Percentiles rank a stretch among this genome's conserved stretches.
Conservation (phyloP, 1,140 invertebrate species). For the Zaprionus kolodkinae region DNA sequence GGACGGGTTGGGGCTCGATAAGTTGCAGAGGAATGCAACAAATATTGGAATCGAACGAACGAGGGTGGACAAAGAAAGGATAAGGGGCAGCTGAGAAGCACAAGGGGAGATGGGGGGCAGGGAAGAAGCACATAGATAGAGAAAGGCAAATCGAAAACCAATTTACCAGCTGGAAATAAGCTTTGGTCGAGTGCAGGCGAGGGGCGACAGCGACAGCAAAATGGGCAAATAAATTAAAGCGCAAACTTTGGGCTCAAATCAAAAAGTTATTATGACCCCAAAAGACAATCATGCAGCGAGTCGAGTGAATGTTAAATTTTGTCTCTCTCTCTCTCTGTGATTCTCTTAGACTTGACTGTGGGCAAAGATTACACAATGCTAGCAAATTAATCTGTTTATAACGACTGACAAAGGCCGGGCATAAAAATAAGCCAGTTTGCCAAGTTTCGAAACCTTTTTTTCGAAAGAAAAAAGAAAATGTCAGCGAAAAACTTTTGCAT, state of each 20-base stretch:
- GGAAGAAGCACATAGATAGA: slow-evolving; percentile 6
- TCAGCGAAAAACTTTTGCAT: slow-evolving; percentile 50
- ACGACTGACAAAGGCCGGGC: slow-evolving; percentile 62
- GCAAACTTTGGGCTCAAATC: slow-evolving; percentile 71
- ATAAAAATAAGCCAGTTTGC: slow-evolving; percentile 72
- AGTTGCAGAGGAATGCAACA: slow-evolving; percentile 24
- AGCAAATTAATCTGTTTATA: slow-evolving; percentile 82
- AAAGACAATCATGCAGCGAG: slow-evolving; percentile 64
- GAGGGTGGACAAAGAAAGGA: background rate
- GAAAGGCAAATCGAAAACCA: slow-evolving; percentile 72
- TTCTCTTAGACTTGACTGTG: slow-evolving; percentile 22
- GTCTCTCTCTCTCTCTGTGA: slow-evolving; percentile 7
- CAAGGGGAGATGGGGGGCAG: background rate
- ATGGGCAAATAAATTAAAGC: slow-evolving; percentile 63
- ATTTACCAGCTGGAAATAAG: slow-evolving; percentile 63
- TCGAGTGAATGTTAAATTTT: slow-evolving; percentile 34
- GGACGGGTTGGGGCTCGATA: slow-evolving; percentile 4
- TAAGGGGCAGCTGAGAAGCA: background rate
- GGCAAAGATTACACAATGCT: slow-evolving; percentile 72
- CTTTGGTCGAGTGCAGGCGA: slow-evolving; percentile 6
- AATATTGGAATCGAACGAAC: slow-evolving; percentile 12
- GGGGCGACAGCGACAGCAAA: slow-evolving; percentile 1
- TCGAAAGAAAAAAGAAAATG: slow-evolving; percentile 23
- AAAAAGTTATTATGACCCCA: slow-evolving; percentile 72
- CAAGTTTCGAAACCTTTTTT: slow-evolving; percentile 60